Evolutionary conservation across 1,140 invertebrate species (phyloP), one percentile per base, ranked within the genome.

Genomic region (Gonatopus flavifemur): DNA sequence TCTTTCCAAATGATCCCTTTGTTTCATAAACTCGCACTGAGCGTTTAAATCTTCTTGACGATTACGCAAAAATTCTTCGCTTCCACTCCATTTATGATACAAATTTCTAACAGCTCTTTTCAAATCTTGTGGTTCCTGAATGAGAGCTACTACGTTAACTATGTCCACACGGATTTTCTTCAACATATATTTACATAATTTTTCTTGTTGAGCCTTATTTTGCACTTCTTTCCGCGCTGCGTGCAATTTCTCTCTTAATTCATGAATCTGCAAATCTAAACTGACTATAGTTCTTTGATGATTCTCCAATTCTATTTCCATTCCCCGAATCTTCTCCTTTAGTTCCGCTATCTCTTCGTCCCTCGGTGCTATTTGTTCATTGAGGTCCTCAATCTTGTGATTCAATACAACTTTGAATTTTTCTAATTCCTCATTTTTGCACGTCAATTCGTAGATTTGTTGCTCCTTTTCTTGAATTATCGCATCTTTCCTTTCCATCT

Each of bases 331-430:
- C 67, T 91, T 88, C 30, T 88, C 82, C 55, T 88, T 88, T 73
- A 91, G 86, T 35, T 88, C 86, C 64, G 86, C 85, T 35, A 94
- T 94, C 60, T 87, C 85, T 28, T 81, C 75, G 57, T 94, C 90
- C 52, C 88, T 82, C 1, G 90, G 90, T 64, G 93, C 88, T 60
- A 94, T 90, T 76, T 93, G 86, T 72, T 84, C 85, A 67, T 91
- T 90, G 8, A 94, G 67, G 69, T 94, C 91, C 31, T 86, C 85
- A 24, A 95, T 92, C 74, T 93, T 94, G 63, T 93, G 91, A 61
- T 93, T 90, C 13, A 94, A 72, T 10, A 94, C 89, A 72, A 92
- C 93, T 68, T 92, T 94, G 59, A 89, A 92, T 67, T 95, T 96
- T 64, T 95, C 91, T 45, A 95, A 67, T 70, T 94, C 91, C 64